Base-by-base conservation (phyloP, 2,888 invertebrate genomes). In the Malthinus flaveolus region DNA sequence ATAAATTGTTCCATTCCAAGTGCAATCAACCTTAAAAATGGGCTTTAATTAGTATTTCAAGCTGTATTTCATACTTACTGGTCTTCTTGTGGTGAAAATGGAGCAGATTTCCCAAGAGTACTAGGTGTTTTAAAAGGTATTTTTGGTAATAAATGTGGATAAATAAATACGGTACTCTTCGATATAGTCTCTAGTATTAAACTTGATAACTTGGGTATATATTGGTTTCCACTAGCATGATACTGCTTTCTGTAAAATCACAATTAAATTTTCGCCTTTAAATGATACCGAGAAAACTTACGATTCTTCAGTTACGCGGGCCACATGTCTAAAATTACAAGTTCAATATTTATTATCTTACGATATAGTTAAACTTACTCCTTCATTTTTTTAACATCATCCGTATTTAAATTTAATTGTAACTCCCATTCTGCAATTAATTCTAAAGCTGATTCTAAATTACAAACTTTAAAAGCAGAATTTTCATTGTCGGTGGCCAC, bases 1-100 rank as follows among this genome's bases (percentile, higher is more conserved):
- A 84, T 79, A 79, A 90, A 90, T 72, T 89, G 86, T 61, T 91
- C 89, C 52, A 93, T 71, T 0, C 90, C 93, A 49, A 91, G 73
- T 0, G 88, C 87, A 68, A 91, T 83, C 15, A 93, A 78, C 60
- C 91, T 91, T 23, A 23, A 23, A 23, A 23, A 23, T 23, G 5
- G 5, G 23, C 5, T 23, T 23, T 3, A 23, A 23, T 5, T 23
- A 23, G 5, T 3, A 23, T 23, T 23, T 23, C 23, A 23, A 23
- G 5, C 23, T 23, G 2, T 23, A 2, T 23, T 3, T 45, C 47
- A 15, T 59, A 80, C 84, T 83, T 73, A 89, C 89, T 78, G 76
- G 66, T 87, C 85, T 74, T 91, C 91, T 0, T 86, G 78, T 0
- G 75, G 78, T 7, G 82, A 70, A 67, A 84, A 86, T 48, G 75